Conservation (phyloP, 2,797 vertebrate genomes). For the Lophotriccus pileatus region DNA sequence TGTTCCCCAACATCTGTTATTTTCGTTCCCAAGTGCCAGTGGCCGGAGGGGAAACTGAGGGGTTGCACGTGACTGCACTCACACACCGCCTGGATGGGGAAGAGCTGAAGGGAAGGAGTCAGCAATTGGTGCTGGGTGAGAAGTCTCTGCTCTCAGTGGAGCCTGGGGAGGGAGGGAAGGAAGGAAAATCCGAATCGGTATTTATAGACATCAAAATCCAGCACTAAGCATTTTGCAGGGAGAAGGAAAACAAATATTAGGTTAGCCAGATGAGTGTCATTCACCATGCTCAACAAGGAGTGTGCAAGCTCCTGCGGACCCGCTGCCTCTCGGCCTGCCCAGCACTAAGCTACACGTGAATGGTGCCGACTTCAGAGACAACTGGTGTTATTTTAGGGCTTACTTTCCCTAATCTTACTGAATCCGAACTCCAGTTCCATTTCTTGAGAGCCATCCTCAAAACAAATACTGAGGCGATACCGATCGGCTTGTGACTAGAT, state of each 20-base stretch:
- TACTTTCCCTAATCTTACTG: neutral
- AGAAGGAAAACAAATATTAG: neutral
- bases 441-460: neutral
- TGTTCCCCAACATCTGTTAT: neutral
- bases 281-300: neutral
- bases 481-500: conserved; percentile 13
- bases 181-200: conserved; percentile 39
- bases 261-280: neutral
- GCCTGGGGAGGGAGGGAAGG: neutral
- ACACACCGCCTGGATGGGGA: fast-evolving
- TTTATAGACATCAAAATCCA: conserved; percentile 31
- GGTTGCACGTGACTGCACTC: fast-evolving
- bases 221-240: conserved; percentile 33
- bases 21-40: neutral
- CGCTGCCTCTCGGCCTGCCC: neutral
- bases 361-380: neutral
- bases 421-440: neutral
- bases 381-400: neutral
- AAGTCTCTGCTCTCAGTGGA: neutral
- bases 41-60: neutral
- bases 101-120: neutral
- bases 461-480: neutral
- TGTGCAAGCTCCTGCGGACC: neutral
- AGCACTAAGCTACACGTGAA: neutral
- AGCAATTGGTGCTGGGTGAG: neutral